Conservation (phyloP, 2,797 vertebrate species). For the Onychomys torridus region DNA sequence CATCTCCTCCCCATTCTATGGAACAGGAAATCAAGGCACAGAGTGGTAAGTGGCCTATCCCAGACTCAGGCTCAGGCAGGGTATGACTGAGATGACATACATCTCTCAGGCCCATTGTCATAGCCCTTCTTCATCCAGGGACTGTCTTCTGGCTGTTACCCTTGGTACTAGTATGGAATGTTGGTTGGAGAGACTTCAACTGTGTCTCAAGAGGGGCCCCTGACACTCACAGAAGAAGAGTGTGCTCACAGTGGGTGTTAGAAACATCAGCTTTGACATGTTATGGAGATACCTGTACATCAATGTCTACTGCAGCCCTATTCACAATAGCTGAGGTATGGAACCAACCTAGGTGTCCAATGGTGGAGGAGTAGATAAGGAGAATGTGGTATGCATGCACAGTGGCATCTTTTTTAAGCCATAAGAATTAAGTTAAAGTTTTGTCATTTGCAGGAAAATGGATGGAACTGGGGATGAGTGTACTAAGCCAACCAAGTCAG, state of each 20-base stretch:
- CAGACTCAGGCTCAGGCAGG: background rate
- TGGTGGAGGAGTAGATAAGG: background rate
- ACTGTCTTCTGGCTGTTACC: background rate
- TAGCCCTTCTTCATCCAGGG: too few relatives aligned
- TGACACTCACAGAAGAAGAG: background rate
- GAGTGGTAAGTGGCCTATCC: background rate
- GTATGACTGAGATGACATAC: background rate
- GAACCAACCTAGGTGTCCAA: background rate
- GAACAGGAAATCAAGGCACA: background rate
- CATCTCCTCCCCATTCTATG: background rate
- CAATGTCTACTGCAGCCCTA: too few relatives aligned
- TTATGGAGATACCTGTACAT: background rate
- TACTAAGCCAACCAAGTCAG: background rate
- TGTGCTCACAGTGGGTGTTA: background rate
- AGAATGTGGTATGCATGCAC: background rate
- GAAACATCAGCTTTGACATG: background rate
- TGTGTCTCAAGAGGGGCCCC: background rate
- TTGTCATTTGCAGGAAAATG: background rate
- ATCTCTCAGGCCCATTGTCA: background rate
- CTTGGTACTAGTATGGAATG: background rate
- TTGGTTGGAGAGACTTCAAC: background rate
- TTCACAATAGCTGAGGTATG: background rate
- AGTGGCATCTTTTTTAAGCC: background rate
- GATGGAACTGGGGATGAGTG: background rate
- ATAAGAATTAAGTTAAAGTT: background rate